Percentiles rank a stretch among this genome's conserved stretches.
Evolutionary conservation across 2,888 invertebrate species (phyloP).

Genomic region (Cephus sareptanus): DNA sequence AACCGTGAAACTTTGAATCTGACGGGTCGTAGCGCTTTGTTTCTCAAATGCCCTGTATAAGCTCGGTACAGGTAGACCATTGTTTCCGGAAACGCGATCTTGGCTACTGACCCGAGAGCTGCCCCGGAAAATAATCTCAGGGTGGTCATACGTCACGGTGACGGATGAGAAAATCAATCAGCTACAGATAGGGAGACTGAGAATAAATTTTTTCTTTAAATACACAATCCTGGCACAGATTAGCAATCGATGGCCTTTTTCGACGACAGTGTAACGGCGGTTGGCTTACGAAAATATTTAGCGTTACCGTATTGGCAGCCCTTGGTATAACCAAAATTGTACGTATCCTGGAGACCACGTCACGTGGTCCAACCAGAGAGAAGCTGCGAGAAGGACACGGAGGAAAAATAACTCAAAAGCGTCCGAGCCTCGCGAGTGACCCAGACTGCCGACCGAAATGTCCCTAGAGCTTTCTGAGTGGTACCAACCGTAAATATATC

Average conservation of each 20-base stretch:
- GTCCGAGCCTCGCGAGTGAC: background rate
- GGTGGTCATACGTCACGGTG: background rate
- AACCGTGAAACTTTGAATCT: background rate
- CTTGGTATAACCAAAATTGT: no score
- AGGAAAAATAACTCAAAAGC: background rate
- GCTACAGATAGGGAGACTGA: background rate
- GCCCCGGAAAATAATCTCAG: background rate
- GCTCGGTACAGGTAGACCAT: background rate
- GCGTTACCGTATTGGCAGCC: no score
- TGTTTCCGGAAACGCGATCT: constrained; percentile 1
- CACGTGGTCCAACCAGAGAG: background rate
- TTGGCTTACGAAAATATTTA: no score
- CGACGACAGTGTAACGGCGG: no score
- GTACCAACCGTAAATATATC: constrained; percentile 59
- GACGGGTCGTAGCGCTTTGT: background rate
- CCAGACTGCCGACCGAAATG: background rate
- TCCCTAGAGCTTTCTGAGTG: constrained; percentile 51
- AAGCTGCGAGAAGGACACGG: background rate
- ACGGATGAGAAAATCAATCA: background rate
- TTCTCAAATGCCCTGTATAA: background rate
- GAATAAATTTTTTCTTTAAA: no score
- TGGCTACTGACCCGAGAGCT: background rate
- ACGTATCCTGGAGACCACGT: background rate
- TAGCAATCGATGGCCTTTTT: no score
- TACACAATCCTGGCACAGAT: no score